Conservation (phyloP, 1,140 invertebrate species). For the Scylla paramamosain region DNA sequence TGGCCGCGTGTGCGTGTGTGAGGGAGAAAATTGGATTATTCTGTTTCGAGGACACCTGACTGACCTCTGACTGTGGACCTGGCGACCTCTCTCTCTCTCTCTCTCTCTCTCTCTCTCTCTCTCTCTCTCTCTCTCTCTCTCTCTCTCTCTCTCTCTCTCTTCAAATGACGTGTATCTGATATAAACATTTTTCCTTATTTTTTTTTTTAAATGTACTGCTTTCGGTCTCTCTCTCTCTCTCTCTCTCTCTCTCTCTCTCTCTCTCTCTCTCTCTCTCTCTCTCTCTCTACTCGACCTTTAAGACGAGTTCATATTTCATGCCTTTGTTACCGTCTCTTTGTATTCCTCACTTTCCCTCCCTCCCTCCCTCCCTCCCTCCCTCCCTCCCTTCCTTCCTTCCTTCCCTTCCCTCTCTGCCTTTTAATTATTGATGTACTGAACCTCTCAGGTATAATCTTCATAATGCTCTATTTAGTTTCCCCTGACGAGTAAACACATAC, state of each 20-base stretch:
- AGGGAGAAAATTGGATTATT: not conserved
- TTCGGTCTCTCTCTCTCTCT: not conserved
- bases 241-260: conserved; percentile 11
- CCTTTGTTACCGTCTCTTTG: not conserved
- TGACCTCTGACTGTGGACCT: not conserved
- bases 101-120: no score
- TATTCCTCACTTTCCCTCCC: not conserved
- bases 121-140: no score
- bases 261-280: conserved; percentile 20
- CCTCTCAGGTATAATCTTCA: no score
- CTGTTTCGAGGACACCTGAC: not conserved
- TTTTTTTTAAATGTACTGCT: not conserved
- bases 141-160: no score
- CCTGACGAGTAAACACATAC: no score
- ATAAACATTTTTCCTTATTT: no score
- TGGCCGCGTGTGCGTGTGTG: not conserved
- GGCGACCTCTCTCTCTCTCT: not conserved
- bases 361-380: no score
- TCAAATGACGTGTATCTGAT: no score
- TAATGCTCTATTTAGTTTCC: no score
- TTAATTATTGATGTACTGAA: not conserved
- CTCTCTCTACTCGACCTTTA: not conserved
- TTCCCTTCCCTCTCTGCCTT: not conserved
- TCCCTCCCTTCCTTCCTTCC: no score
- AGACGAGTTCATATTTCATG: conserved; percentile 21